Evolutionary conservation across 2,113 vertebrate genomes (phyloP), one percentile per base, ranked within the genome.

Genomic region (Actenoides hombroni): DNA sequence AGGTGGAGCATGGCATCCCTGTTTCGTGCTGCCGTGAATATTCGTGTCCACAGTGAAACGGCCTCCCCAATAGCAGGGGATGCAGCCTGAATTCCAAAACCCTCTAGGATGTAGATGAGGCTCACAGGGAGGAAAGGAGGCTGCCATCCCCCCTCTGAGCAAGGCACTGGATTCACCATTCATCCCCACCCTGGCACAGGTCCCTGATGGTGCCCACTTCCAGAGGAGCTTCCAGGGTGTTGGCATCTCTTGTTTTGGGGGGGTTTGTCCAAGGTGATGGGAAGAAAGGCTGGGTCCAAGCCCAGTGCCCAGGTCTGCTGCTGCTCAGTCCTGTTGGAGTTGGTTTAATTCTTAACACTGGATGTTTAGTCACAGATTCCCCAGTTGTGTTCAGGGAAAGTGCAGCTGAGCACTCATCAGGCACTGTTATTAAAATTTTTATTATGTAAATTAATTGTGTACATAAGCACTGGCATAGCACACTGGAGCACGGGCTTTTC

Each of bases 241-340:
- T 42, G 37, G 17, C 2, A 14, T 21, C 9, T 11, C 37, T 15
- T 1, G 0, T 61, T 46, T 25, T 2, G n/a, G 1, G 35, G 31
- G 6, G 4, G 60, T 82, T 82, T 49, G 14, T 33, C 48, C 0
- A 1, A 23, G 24, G 33, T 40, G 54, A 56, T 1, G 16, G 35
- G 48, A 69, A 13, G 56, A 70, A 78, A 68, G 49, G 13, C 23
- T 7, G 4, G 11, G 12, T 61, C 31, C 0, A 1, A 59, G 21
- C 28, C 2, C 60, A 65, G 44, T 0, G 4, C 16, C 13, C 1
- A 1, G 13, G n/a, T 39, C 56, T 60, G 31, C 42, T 2, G 3
- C 12, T 0, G 1, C 29, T 53, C 1, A 0, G 16, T 76, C n/a
- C 28, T 42, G n/a, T 40, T 42, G 16, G 19, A 40, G 13, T 33